Base-by-base conservation (phyloP, 92 coral and sea anemone species). In the Porites evermanni region DNA sequence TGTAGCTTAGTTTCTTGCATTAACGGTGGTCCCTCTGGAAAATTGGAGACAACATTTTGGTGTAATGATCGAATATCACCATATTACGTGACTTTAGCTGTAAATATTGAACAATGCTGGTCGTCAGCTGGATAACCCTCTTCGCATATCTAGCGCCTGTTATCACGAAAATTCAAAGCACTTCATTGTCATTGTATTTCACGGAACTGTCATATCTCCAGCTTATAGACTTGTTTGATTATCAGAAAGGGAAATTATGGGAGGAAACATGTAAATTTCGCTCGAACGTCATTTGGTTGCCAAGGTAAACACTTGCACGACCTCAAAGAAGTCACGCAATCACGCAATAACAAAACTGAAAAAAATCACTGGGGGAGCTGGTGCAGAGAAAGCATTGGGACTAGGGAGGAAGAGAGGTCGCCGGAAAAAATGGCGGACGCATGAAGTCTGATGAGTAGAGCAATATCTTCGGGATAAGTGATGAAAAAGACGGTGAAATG, bases 381-480 rank as follows among this genome's bases (percentile, higher is more conserved):
- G 21, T 38, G 47, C 64, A 17, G 64, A 17, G 14, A 21, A 58
- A 70, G n/a, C 59, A 64, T 32, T 8, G 1, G 82, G 70, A 70
- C 47, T 7, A 29, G 54, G 82, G 38, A 70, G 2, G 29, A 10
- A 60, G 12, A 21, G 1, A 10, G 12, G 60, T 10, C 1, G 10
- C 11, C 24, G 11, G 2, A 79, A 51, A 81, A 81, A 50, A 81
- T 78, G 82, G 82, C 59, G 72, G 82, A 47, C 52, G 67, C 17
- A 51, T n/a, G 77, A 5, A 54, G 7, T 10, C 19, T 44, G 13
- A 17, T 63, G 47, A 4, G 47, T 4, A 6, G 47, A 4, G 6
- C n/a, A 16, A 63, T 18, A 7, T 63, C 67, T 5, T 16, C n/a
- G n/a, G 23, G 67, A n/a, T 63, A 63, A 59, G 2, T 63, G 67